These are phyloP conservation scores for Xestia xanthographa DNA, from an alignment of 2,888 invertebrate species.

Conservation along the genomic window DNA sequence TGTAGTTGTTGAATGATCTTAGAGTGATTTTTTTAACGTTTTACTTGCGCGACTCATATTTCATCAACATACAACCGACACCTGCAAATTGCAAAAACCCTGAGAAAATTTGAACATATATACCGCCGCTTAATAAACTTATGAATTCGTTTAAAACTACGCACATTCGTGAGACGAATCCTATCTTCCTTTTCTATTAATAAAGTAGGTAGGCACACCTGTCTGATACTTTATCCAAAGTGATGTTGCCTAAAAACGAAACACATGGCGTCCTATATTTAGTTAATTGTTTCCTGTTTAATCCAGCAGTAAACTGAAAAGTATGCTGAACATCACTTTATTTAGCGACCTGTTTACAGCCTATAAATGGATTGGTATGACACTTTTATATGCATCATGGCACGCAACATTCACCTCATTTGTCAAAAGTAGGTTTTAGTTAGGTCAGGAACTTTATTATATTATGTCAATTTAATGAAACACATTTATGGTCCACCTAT, in stretches of 20 bases:
- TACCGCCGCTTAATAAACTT: too few relatives aligned
- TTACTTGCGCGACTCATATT: too few relatives aligned
- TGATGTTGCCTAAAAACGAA: slow-evolving; percentile 70
- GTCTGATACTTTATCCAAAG: slow-evolving; percentile 73
- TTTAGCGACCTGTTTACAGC: slow-evolving; percentile 59
- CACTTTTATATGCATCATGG: neutral
- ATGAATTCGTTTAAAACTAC: neutral
- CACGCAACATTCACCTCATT: neutral
- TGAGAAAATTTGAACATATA: too few relatives aligned
- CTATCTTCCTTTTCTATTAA: slow-evolving; percentile 49
- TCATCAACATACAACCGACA: too few relatives aligned
- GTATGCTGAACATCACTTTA: slow-evolving; percentile 44
- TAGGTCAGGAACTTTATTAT: neutral
- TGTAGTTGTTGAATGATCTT: too few relatives aligned
- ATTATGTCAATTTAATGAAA: neutral
- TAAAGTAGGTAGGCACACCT: slow-evolving; percentile 68
- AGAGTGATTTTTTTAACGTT: too few relatives aligned
- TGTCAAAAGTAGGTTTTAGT: neutral
- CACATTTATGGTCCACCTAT: too few relatives aligned
- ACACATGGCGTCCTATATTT: slow-evolving; percentile 84
- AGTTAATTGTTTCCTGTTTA: slow-evolving; percentile 82
- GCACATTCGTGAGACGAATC: slow-evolving; percentile 20
- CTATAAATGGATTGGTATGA: neutral
- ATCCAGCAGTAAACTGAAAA: slow-evolving; percentile 73
- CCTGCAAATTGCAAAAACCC: too few relatives aligned